Evolutionary conservation across 2,888 invertebrate species (phyloP), one percentile per base, ranked within the genome.

Genomic region (Coecobrya sp.): DNA sequence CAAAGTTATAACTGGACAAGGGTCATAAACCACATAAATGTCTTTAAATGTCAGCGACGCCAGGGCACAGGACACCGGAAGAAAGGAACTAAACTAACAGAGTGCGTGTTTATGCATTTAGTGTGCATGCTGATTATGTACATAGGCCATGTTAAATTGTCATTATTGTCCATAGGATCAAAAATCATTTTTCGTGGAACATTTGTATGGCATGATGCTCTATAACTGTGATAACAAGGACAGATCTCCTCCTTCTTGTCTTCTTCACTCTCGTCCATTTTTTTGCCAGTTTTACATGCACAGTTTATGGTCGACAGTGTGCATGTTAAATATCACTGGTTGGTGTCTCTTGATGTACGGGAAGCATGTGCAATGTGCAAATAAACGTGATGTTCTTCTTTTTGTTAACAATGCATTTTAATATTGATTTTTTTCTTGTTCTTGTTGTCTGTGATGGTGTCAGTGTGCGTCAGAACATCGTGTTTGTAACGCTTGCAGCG

Each of bases 1-100:
- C 68, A 68, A 68, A 59, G 68, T 68, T 68, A 68, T 68, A 30
- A 68, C 68, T 13, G 16, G 19, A 49, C 82, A 16, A 59, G 82
- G 13, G 36, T 82, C 82, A 82, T 82, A 82, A 82, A 82, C 82
- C 62, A 82, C 82, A 82, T 82, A 36, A 82, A 82, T 82, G 82
- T 82, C 59, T 82, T 55, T 30, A 82, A 62, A 36, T 68, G 68
- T 68, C 68, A 68, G 68, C 30, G 42, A 55, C 62, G 59, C 30
- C 82, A 82, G 36, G 27, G 55, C 10, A 59, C 82, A 55, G 19
- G 59, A 59, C 36, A 82, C 82, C 55, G 82, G 82, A 82, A 82
- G 82, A 27, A 82, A 62, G 30, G 82, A 82, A 76, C 22, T 8
- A 7, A 2, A 36, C 30, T 11, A 27, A n/a, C 3, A 30, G 36